Evolutionary conservation across 1,140 invertebrate species (phyloP), one percentile per base, ranked within the genome.

Genomic region (Laupala kohalensis): DNA sequence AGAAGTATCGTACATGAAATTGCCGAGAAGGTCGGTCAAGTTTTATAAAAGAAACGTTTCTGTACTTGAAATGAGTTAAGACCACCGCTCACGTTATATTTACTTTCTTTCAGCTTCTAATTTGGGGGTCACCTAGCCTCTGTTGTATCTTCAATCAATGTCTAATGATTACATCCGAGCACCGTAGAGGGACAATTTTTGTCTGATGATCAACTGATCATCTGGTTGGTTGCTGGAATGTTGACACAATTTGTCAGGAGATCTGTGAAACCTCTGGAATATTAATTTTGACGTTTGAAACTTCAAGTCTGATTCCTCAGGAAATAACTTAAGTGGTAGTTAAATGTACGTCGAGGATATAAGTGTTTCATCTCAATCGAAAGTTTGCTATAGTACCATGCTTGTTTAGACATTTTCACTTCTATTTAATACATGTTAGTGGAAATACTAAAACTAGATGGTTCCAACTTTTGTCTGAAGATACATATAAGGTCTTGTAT

Each of bases 201-300:
- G 12, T 25, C 25, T 30, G 67, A 27, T 68, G 67, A 68, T 68
- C 67, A 68, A 25, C 67, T 68, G 67, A 68, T 68, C 37, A 53
- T 19, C 37, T 53, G 37, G 37, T 53, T 9, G 37, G 37, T 13
- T 53, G 37, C 9, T 53, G 19, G 37, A 13, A 19, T 53, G 37
- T 53, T 53, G 19, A 19, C 19, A 53, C 37, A 53, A 19, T 53
- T 53, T 53, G 19, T 37, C 30, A 37, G n/a, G n/a, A n/a, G n/a
- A n/a, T n/a, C n/a, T n/a, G n/a, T n/a, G n/a, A n/a, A n/a, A n/a
- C n/a, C n/a, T 53, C 37, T 53, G 37, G 0, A 53, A 53, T 13
- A 13, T 13, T 53, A 53, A 53, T 53, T 53, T 53, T 4, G 1
- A 53, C 9, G 9, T 19, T 19, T 53, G 37, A 19, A 53, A 53